A percentile compares a stretch with the other conserved stretches of the same genome.
These are phyloP conservation scores for Bungarus multicinctus DNA, from an alignment of 2,113 vertebrate genomes.

Conservation along the genomic window DNA sequence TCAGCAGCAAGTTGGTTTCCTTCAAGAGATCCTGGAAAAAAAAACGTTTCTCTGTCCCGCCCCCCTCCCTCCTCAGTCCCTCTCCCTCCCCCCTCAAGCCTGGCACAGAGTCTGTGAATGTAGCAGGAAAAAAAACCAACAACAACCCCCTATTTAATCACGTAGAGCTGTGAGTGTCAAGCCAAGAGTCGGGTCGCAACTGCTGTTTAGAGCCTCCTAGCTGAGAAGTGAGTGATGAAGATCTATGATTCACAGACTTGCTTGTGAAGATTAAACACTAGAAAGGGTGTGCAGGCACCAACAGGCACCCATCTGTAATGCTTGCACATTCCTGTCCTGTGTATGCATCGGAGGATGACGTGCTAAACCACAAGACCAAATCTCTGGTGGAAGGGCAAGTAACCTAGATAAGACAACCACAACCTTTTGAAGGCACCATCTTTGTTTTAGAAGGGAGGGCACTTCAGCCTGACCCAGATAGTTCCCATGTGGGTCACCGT, in stretches of 20 bases:
- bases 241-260: background rate
- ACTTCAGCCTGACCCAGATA: background rate
- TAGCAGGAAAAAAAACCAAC: background rate
- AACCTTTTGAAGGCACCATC: background rate
- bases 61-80: fast-evolving
- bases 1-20: background rate
- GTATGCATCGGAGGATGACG: background rate
- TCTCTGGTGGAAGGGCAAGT: background rate
- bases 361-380: background rate
- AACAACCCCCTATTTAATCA: background rate
- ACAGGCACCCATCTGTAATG: background rate
- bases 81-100: background rate
- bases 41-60: background rate
- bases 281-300: background rate
- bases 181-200: background rate
- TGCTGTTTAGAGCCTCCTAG: background rate
- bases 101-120: background rate
- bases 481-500: background rate
- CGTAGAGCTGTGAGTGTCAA: background rate
- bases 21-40: background rate
- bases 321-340: background rate
- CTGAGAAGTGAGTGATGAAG: background rate
- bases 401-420: background rate
- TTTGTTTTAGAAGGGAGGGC: background rate
- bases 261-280: background rate